A percentile compares a stretch with the other conserved stretches of the same genome.
Evolutionary conservation across 37 sponge, comb jelly and placozoan genomes (phyloP).

Genomic region (Ianthella basta): DNA sequence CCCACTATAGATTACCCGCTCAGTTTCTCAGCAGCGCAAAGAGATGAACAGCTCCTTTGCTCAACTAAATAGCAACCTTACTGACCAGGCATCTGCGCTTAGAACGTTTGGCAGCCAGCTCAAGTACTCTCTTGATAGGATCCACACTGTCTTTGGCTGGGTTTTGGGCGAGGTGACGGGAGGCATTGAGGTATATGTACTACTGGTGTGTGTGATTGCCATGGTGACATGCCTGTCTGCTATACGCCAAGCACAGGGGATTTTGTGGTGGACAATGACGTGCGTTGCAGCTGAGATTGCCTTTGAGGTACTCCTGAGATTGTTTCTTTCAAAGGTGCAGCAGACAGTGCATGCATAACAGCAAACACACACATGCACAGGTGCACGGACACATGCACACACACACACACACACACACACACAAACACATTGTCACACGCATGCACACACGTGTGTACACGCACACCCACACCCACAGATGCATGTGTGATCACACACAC

Average conservation of each 20-base stretch:
- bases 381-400: too few relatives aligned
- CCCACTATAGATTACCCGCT: background rate
- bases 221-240: background rate
- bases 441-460: too few relatives aligned
- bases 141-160: background rate
- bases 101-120: background rate
- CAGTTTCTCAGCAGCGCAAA: background rate
- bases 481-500: too few relatives aligned
- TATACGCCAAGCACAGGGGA: background rate
- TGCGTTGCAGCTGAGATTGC: too few relatives aligned
- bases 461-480: too few relatives aligned
- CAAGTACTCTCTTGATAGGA: background rate
- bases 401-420: too few relatives aligned
- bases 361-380: too few relatives aligned
- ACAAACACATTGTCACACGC: too few relatives aligned
- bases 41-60: background rate
- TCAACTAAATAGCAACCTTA: background rate
- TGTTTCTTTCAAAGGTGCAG: too few relatives aligned
- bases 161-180: background rate
- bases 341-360: too few relatives aligned
- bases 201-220: background rate
- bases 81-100: background rate
- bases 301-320: too few relatives aligned
- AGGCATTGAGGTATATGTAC: background rate
- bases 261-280: background rate